Evolutionary conservation across 2,888 invertebrate genomes (phyloP).

Genomic region (Phaonia tiefii): DNA sequence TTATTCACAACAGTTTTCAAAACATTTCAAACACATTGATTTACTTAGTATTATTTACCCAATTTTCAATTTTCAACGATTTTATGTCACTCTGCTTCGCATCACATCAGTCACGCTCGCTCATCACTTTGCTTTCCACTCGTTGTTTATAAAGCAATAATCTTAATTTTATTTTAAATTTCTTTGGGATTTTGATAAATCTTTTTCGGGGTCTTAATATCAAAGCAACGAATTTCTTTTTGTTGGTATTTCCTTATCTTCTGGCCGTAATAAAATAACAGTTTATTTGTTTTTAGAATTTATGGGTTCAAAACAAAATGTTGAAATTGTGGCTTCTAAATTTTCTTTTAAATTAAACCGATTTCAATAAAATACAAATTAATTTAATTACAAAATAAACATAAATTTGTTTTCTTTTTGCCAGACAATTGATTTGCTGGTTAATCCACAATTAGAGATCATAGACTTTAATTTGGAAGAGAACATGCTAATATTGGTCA

Average conservation of each 20-base stretch:
- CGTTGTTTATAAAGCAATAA: conserved; percentile 62
- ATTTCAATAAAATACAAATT: neutral
- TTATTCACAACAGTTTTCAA: conserved; percentile 32
- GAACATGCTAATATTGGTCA: neutral
- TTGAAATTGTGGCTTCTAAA: no score
- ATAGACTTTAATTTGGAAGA: neutral
- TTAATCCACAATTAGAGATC: neutral
- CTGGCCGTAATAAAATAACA: conserved; percentile 41
- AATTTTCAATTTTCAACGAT: neutral
- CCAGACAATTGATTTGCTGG: neutral
- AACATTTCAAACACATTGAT: no score
- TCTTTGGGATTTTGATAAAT: neutral
- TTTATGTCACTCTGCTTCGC: neutral
- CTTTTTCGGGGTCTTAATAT: neutral
- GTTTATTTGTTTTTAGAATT: conserved; percentile 53
- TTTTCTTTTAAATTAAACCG: no score
- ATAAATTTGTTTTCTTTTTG: conserved; percentile 3
- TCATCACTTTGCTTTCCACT: no score
- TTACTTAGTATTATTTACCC: conserved; percentile 4
- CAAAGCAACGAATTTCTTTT: conserved; percentile 11
- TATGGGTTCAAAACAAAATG: conserved; percentile 12
- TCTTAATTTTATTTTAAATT: conserved; percentile 53
- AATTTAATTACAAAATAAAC: conserved; percentile 16
- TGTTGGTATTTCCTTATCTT: conserved; percentile 49
- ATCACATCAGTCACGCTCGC: neutral